Percentiles rank a stretch among this genome's conserved stretches.
Evolutionary conservation across 2,797 vertebrate species (phyloP).

Genomic region (Anolis apletophallus): DNA sequence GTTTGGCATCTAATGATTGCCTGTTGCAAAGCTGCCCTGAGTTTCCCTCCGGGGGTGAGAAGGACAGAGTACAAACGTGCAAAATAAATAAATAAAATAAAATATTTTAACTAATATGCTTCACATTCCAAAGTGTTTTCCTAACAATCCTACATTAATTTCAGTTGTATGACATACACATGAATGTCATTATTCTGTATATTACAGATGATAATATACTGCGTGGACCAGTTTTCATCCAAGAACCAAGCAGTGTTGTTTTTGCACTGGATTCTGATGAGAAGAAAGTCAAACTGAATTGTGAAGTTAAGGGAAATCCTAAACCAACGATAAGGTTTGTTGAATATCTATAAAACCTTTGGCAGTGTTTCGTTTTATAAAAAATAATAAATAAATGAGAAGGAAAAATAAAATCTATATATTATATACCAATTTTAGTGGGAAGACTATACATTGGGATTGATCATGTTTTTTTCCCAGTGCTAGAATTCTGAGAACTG

Average conservation of each 20-base stretch:
- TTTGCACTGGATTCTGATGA: slow-evolving; percentile 93
- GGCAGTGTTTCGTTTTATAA: background rate
- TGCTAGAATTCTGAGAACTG: background rate
- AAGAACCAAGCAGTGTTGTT: slow-evolving; percentile 91
- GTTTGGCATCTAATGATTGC: no score
- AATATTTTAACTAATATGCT: background rate
- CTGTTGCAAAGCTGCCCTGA: no score
- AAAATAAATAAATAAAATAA: no score
- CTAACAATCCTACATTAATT: background rate
- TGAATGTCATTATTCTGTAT: slow-evolving; percentile 51
- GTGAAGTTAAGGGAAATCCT: slow-evolving; percentile 91
- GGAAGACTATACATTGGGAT: background rate
- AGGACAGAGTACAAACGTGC: no score
- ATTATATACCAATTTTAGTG: background rate
- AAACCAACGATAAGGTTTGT: slow-evolving; percentile 87
- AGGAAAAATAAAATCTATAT: background rate
- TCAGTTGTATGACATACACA: background rate
- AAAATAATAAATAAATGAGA: background rate
- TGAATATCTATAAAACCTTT: background rate
- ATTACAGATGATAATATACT: slow-evolving; percentile 81
- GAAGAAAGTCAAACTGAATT: slow-evolving; percentile 91
- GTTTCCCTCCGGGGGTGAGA: no score
- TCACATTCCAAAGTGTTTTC: background rate
- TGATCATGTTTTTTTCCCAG: background rate
- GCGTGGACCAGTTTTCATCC: slow-evolving; percentile 89